These are phyloP conservation scores for Streptopelia turtur DNA, from an alignment of 2,797 vertebrate genomes.

Conservation along the genomic window DNA sequence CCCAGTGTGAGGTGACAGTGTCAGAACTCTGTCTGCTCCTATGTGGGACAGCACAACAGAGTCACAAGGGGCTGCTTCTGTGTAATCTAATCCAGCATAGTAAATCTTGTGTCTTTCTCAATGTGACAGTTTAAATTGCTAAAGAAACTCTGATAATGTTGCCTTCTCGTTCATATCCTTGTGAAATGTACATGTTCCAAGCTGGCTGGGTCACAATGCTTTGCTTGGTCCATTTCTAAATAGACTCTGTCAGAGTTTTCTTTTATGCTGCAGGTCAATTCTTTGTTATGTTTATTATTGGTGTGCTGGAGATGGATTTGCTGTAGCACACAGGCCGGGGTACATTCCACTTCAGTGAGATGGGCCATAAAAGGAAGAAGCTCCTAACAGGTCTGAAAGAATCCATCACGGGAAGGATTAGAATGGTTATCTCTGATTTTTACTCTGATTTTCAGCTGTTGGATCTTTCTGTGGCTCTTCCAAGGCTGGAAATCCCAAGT, in stretches of 20 bases:
- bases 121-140: not conserved
- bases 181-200: not conserved
- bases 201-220: not conserved
- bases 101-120: not conserved
- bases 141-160: not conserved
- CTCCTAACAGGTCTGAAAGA: not conserved
- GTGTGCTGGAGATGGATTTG: not conserved
- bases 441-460: not conserved
- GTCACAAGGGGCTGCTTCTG: not conserved
- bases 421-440: not conserved
- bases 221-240: not conserved
- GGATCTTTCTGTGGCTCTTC: not conserved
- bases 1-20: not conserved
- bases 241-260: not conserved
- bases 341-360: not conserved
- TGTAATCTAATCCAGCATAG: not conserved
- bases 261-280: not conserved
- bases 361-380: not conserved
- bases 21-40: not conserved
- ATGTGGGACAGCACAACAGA: not conserved
- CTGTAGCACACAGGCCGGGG: not conserved
- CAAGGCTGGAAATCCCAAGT: not conserved
- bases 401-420: not conserved
- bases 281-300: not conserved
- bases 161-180: not conserved